phyloP scores from a whole-genome alignment of 2,888 invertebrate species.

The Molanna angustata region DNA sequence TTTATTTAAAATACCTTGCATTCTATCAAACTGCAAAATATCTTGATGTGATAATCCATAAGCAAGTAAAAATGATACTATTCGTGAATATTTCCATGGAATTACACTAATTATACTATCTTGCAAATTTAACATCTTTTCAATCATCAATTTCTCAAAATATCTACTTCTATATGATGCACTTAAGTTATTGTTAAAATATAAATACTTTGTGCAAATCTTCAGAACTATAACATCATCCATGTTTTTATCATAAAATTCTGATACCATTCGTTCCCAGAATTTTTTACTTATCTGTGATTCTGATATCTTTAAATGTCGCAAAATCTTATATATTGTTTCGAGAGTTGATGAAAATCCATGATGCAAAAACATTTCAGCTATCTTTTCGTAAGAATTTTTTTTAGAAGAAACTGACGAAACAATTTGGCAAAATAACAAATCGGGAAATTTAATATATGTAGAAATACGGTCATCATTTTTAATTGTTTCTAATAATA shows the following conservation, averaged over 20 bases:
- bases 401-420: neutral
- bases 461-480: slow-evolving; percentile 15
- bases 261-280: neutral
- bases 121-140: slow-evolving; percentile 4
- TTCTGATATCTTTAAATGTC: neutral
- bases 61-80: neutral
- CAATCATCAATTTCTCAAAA: slow-evolving; percentile 23
- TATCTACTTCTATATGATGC: slow-evolving; percentile 15
- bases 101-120: neutral
- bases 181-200: slow-evolving; percentile 19
- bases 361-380: slow-evolving; percentile 4
- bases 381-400: slow-evolving; percentile 4
- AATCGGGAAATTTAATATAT: slow-evolving; percentile 22
- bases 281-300: neutral
- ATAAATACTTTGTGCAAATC: slow-evolving; percentile 24
- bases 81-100: slow-evolving; percentile 21
- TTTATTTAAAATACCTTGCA: slow-evolving; percentile 13
- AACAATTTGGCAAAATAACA: slow-evolving; percentile 25
- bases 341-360: slow-evolving; percentile 9
- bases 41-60: neutral
- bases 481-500: no score
- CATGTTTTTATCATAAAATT: neutral
- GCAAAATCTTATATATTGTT: slow-evolving; percentile 9
- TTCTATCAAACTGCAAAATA: neutral
- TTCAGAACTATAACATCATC: slow-evolving; percentile 15